Evolutionary conservation across 2,888 invertebrate genomes (phyloP), one percentile per base, ranked within the genome.

Genomic region (Agrotis segetum): DNA sequence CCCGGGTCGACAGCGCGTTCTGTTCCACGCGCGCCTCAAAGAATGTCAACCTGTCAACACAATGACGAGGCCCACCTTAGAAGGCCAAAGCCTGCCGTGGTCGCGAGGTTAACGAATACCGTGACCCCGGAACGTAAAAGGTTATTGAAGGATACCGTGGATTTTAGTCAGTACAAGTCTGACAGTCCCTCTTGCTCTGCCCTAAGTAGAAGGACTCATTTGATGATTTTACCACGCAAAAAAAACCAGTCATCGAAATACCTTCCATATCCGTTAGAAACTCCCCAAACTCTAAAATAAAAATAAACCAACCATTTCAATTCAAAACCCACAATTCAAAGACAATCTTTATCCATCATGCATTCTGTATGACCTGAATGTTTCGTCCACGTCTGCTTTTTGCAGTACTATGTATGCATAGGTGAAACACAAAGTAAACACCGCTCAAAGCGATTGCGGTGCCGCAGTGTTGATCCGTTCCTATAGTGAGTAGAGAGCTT

Each of bases 361-460:
- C 74, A 67, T 82, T 82, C 58, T 29, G 50, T 46, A 55, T 60
- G 65, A 68, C 74, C 74, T 65, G 47, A 68, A 66, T 79, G 67
- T 79, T 72, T 79, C 21, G 79, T 17, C 73, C 79, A 24, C 29
- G 56, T 65, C 53, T 65, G 55, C 44, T 62, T 65, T 77, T 79
- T 66, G 65, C 62, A 67, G 40, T n/a, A 34, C 63, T 67, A 56
- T 67, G 67, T 73, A 73, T 82, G 82, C 58, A 78, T 68, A 79
- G 53, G 60, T 77, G 58, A 68, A 79, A 75, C 81, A 64, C 67
- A 79, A 83, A 82, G 80, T 69, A 67, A 83, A 80, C 76, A 65
- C 61, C 60, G 68, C 71, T 68, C 68, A 81, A 80, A 81, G 83
- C 71, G 63, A 68, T 83, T 80, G 75, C 65, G 56, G 75, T 53